Percentiles rank a stretch among this genome's conserved stretches.
These are phyloP conservation scores for Drosophila hydei DNA, from an alignment of 1,140 invertebrate genomes.

Conservation along the genomic window DNA sequence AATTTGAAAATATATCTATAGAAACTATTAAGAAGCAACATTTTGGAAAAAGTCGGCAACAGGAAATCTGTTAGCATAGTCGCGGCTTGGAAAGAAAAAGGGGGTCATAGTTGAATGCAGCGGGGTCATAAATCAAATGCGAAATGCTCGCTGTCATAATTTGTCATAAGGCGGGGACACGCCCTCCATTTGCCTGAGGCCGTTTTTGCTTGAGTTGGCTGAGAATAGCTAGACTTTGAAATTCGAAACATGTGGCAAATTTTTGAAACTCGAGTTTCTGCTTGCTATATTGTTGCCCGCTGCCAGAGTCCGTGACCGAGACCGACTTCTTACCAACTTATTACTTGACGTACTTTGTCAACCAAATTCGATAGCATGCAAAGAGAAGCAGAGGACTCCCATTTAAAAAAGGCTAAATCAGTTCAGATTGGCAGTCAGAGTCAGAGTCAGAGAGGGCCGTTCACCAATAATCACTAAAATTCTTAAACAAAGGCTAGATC, in stretches of 20 bases:
- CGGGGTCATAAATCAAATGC: slow-evolving; percentile 67
- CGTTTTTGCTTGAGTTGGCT: slow-evolving; percentile 1
- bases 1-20: slow-evolving; percentile 1
- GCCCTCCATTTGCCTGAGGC: slow-evolving; percentile 43
- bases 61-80: slow-evolving; percentile 49
- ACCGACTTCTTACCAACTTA: slow-evolving; percentile 67
- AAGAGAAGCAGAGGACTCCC: slow-evolving; percentile 22
- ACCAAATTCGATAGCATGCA: slow-evolving; percentile 28
- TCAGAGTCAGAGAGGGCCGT: no score
- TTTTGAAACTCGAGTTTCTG: slow-evolving; percentile 13
- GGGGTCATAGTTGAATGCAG: slow-evolving; percentile 69
- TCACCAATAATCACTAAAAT: background rate
- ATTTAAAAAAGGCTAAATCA: no score
- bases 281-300: slow-evolving; percentile 44
- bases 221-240: background rate
- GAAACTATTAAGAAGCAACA: slow-evolving; percentile 1
- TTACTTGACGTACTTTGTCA: slow-evolving; percentile 68
- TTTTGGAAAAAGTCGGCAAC: slow-evolving; percentile 19
- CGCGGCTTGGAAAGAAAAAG: slow-evolving; percentile 21
- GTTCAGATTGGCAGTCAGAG: no score
- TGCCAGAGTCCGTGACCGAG: slow-evolving; percentile 13
- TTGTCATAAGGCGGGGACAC: slow-evolving; percentile 66
- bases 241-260: slow-evolving; percentile 46
- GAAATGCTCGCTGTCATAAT: slow-evolving; percentile 74
- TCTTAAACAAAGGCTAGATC: no score